A percentile compares a stretch with the other conserved stretches of the same genome.
phyloP scores from a whole-genome alignment of 2,888 invertebrate genomes.

The Caenorhabditis becei region DNA sequence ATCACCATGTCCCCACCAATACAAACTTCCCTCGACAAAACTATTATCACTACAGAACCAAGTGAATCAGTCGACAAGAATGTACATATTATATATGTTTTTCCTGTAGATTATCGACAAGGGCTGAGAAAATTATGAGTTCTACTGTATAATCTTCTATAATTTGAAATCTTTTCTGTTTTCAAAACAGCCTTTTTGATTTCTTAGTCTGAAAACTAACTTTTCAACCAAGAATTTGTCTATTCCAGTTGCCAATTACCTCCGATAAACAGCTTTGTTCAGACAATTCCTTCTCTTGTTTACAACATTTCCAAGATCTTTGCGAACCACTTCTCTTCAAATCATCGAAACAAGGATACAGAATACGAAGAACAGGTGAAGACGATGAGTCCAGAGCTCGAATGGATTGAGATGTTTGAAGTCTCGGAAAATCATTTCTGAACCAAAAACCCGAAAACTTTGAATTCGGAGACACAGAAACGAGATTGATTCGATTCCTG shows the following conservation, averaged over 20 bases:
- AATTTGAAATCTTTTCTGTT: too few relatives aligned
- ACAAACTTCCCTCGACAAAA: slow-evolving; percentile 26
- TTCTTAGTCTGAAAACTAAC: background rate
- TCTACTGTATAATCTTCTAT: too few relatives aligned
- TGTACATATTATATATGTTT: background rate
- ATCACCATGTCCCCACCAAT: slow-evolving; percentile 26
- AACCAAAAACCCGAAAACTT: background rate
- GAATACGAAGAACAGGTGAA: slow-evolving; percentile 40
- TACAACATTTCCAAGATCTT: slow-evolving; percentile 1
- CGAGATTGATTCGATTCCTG: slow-evolving; percentile 4
- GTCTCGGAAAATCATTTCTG: background rate
- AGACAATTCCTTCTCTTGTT: background rate
- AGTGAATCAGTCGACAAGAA: background rate
- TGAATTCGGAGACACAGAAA: background rate
- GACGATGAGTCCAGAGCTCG: background rate
- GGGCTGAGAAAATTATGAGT: too few relatives aligned
- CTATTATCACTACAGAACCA: slow-evolving; percentile 29
- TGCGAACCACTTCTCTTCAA: background rate
- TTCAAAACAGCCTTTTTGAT: background rate
- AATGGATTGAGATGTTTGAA: background rate
- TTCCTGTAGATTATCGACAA: too few relatives aligned
- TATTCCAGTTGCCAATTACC: background rate
- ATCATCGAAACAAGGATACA: slow-evolving; percentile 26
- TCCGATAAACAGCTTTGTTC: background rate
- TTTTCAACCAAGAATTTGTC: background rate